Conservation (phyloP, 2,888 invertebrate species). For the Falcaria lacertinaria region DNA sequence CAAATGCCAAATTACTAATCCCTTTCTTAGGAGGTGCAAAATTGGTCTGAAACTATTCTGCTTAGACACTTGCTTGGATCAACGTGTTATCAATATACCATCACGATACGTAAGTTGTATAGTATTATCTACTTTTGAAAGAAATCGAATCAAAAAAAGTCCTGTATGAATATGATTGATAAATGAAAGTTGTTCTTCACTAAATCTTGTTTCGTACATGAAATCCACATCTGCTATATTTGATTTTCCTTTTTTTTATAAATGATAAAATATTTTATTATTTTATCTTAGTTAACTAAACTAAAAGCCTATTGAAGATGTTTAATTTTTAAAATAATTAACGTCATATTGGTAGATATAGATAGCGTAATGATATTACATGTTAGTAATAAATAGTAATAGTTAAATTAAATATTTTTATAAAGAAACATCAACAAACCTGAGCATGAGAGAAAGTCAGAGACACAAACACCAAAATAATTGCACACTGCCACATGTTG, state of each 20-base stretch:
- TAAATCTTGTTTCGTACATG: not conserved
- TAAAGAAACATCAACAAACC: slow-evolving; percentile 49
- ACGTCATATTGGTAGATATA: slow-evolving; percentile 6
- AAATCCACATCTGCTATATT: not conserved
- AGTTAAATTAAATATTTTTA: too few relatives aligned
- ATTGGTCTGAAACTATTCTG: too few relatives aligned
- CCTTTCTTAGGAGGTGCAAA: too few relatives aligned
- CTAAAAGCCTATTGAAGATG: slow-evolving; percentile 4
- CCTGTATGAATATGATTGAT: not conserved
- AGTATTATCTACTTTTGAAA: not conserved
- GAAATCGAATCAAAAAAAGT: not conserved
- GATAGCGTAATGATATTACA: too few relatives aligned
- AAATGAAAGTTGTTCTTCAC: not conserved
- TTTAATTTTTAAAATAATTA: slow-evolving; percentile 9
- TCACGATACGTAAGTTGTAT: not conserved
- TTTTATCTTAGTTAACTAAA: too few relatives aligned
- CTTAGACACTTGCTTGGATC: too few relatives aligned
- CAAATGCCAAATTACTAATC: too few relatives aligned
- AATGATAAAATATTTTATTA: too few relatives aligned
- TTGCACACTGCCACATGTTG: slow-evolving; percentile 65
- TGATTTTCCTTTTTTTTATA: not conserved
- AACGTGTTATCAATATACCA: too few relatives aligned
- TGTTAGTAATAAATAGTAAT: too few relatives aligned
- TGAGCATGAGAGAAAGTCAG: slow-evolving; percentile 57
- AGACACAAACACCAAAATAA: slow-evolving; percentile 53